phyloP scores from a whole-genome alignment of 1,140 invertebrate genomes.

The Camponotus floridanus region DNA sequence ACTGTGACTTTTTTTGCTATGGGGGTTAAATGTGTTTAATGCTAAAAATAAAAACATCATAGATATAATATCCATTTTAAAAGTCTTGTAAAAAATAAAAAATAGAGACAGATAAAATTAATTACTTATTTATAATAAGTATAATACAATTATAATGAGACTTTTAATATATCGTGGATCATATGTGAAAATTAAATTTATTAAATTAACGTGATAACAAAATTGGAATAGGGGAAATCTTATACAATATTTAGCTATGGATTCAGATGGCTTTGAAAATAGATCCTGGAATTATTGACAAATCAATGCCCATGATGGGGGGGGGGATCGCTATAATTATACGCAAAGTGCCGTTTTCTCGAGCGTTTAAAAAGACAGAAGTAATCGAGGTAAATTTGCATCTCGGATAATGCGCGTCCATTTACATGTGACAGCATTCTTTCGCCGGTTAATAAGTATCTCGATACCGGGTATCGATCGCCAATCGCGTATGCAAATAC shows the following conservation, averaged over 20 bases:
- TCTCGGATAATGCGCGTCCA: conserved; percentile 14
- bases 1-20: no score
- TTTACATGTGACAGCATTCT: conserved; percentile 59
- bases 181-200: not conserved
- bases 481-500: conserved; percentile 45
- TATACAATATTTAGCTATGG: not conserved
- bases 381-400: conserved; percentile 47
- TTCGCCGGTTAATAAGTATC: conserved; percentile 48
- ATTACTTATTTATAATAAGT: not conserved
- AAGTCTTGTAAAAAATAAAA: no score
- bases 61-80: no score
- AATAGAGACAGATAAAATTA: not conserved
- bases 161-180: not conserved
- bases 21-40: not conserved
- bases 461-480: conserved; percentile 47
- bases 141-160: not conserved
- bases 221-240: not conserved
- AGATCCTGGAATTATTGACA: conserved; percentile 3
- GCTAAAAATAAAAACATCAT: no score
- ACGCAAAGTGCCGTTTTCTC: conserved; percentile 31
- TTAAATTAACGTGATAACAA: conserved; percentile 25
- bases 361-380: conserved; percentile 31
- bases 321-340: conserved; percentile 45
- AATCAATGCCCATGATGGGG: conserved; percentile 19
- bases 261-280: conserved; percentile 20